Evolutionary conservation across 2,797 vertebrate species (phyloP).

Genomic region (Myoxocephalus aenaeus): DNA sequence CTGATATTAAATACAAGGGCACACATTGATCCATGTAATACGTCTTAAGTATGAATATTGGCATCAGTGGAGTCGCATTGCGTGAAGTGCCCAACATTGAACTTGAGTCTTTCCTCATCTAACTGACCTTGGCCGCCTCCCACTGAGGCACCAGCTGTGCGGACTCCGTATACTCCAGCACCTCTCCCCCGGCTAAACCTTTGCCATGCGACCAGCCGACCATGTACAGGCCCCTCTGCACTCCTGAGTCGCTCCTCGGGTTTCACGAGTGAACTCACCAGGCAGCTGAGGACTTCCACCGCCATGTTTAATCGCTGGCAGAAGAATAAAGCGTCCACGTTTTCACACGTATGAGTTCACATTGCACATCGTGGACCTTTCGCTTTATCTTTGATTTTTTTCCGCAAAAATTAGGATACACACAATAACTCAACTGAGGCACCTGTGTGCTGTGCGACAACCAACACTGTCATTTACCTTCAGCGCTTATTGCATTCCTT

Average conservation of each 20-base stretch:
- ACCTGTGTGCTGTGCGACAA: not conserved
- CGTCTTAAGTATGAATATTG: not conserved
- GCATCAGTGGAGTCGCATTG: not conserved
- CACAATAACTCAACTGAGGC: not conserved
- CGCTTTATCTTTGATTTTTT: not conserved
- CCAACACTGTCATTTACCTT: constrained; percentile 10
- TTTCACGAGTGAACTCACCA: constrained; percentile 22
- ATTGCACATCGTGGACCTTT: not conserved
- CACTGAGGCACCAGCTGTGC: constrained; percentile 48
- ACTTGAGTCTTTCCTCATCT: not conserved
- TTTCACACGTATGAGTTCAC: not conserved
- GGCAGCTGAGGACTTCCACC: constrained; percentile 6
- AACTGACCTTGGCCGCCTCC: constrained; percentile 22
- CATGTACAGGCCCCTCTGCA: constrained; percentile 28
- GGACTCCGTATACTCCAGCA: constrained; percentile 1
- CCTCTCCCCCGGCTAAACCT: constrained; percentile 19
- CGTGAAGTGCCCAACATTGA: not conserved
- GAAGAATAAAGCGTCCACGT: not conserved
- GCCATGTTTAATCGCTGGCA: not conserved
- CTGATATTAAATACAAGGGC: not conserved
- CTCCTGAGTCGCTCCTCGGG: constrained; percentile 13
- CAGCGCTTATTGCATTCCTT: constrained; percentile 26
- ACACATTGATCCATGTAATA: not conserved
- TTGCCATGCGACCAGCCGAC: constrained; percentile 38
- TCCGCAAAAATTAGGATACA: not conserved